These are phyloP conservation scores for Antechinus stuartii DNA, from an alignment of 2,113 vertebrate species.

Conservation along the genomic window DNA sequence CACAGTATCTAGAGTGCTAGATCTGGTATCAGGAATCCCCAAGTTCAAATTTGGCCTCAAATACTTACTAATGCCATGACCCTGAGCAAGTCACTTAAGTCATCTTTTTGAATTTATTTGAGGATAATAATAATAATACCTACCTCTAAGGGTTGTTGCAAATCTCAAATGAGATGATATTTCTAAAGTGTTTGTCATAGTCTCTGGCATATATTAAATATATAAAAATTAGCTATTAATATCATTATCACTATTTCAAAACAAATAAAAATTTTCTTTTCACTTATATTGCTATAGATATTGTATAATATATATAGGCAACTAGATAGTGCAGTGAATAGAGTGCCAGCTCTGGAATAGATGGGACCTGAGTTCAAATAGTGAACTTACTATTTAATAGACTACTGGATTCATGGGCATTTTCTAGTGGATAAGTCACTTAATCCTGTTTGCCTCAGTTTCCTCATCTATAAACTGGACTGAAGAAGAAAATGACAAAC, in stretches of 20 bases:
- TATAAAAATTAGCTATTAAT: background rate
- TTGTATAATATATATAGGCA: background rate
- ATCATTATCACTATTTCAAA: background rate
- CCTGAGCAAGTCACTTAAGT: background rate
- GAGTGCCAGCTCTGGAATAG: background rate
- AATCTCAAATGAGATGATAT: background rate
- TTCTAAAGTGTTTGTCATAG: background rate
- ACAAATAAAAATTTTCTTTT: background rate
- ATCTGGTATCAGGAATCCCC: background rate
- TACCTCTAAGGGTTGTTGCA: background rate
- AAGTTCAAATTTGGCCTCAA: background rate
- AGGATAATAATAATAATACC: background rate
- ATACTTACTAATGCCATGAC: background rate
- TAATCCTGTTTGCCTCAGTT: background rate
- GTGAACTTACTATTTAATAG: background rate
- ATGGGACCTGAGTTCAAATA: background rate
- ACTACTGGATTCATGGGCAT: background rate
- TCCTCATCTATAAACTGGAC: background rate
- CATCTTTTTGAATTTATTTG: background rate
- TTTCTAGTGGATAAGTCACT: background rate
- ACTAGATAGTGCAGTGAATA: background rate
- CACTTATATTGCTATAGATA: background rate
- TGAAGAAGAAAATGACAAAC: background rate
- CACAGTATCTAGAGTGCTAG: background rate
- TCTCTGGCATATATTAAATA: background rate